phyloP scores from a whole-genome alignment of 1,140 invertebrate species.

The Ericerus pela region DNA sequence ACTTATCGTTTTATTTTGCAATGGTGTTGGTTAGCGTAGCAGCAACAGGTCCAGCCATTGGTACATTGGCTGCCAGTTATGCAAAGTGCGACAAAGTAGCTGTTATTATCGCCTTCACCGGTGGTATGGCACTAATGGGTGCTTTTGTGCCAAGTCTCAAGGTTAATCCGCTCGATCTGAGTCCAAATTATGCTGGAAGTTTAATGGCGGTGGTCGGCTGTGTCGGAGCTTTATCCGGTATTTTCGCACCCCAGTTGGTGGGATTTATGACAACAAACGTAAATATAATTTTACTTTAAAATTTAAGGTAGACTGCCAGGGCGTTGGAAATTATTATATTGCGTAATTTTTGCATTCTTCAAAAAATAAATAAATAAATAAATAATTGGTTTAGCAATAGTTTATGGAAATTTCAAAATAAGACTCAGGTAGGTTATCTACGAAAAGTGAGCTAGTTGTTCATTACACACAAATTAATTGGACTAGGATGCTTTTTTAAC shows the following conservation, averaged over 20 bases:
- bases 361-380: neutral
- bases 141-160: slow-evolving; percentile 59
- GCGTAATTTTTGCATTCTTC: too few relatives aligned
- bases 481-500: too few relatives aligned
- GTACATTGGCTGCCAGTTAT: slow-evolving; percentile 63
- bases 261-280: slow-evolving; percentile 57
- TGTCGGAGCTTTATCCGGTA: slow-evolving; percentile 62
- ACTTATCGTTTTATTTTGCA: neutral
- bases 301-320: too few relatives aligned
- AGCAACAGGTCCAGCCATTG: slow-evolving; percentile 54
- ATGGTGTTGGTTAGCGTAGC: slow-evolving; percentile 31
- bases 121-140: slow-evolving; percentile 58
- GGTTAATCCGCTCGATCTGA: slow-evolving; percentile 66
- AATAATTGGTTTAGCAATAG: neutral
- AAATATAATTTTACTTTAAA: too few relatives aligned
- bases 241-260: slow-evolving; percentile 59
- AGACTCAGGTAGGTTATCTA: neutral
- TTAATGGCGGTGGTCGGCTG: slow-evolving; percentile 71
- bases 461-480: too few relatives aligned
- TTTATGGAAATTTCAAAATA: neutral
- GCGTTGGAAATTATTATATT: too few relatives aligned
- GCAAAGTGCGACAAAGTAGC: slow-evolving; percentile 49
- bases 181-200: slow-evolving; percentile 64
- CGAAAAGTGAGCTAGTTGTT: neutral
- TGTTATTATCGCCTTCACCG: slow-evolving; percentile 48